These are phyloP conservation scores for Protonemura montana DNA, from an alignment of 2,888 invertebrate genomes.

Conservation along the genomic window DNA sequence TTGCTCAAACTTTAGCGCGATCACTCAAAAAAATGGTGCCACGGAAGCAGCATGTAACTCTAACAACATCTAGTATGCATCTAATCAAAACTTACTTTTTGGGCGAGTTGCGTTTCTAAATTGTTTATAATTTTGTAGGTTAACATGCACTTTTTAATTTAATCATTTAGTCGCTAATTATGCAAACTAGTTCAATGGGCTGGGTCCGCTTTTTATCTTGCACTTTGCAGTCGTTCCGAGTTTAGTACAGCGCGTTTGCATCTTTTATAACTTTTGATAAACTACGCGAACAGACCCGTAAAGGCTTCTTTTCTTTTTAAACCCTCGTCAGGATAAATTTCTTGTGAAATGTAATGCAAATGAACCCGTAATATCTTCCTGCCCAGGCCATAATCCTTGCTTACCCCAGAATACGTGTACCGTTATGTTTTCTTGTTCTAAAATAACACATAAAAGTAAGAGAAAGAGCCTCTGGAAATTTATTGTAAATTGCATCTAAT, in stretches of 20 bases:
- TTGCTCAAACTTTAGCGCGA: neutral
- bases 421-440: slow-evolving; percentile 31
- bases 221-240: slow-evolving; percentile 23
- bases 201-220: slow-evolving; percentile 30
- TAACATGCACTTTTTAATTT: slow-evolving; percentile 30
- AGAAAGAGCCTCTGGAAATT: slow-evolving; percentile 39
- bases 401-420: slow-evolving; percentile 35
- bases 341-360: slow-evolving; percentile 45
- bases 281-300: slow-evolving; percentile 27
- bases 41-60: neutral
- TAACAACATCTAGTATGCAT: neutral
- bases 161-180: slow-evolving; percentile 23
- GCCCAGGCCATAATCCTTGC: slow-evolving; percentile 36
- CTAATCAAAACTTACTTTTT: slow-evolving; percentile 17
- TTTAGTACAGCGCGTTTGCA: slow-evolving; percentile 24
- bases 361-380: slow-evolving; percentile 43
- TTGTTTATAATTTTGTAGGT: neutral
- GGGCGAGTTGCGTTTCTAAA: neutral
- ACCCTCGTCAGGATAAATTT: slow-evolving; percentile 44
- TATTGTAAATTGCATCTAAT: slow-evolving; percentile 43
- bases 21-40: neutral
- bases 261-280: slow-evolving; percentile 40
- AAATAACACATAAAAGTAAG: slow-evolving; percentile 40
- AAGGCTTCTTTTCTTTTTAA: slow-evolving; percentile 33
- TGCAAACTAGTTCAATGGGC: slow-evolving; percentile 21